Percentiles rank a stretch among this genome's conserved stretches.
Evolutionary conservation across 2,888 invertebrate genomes (phyloP).

Genomic region (Horisme vitalbata): DNA sequence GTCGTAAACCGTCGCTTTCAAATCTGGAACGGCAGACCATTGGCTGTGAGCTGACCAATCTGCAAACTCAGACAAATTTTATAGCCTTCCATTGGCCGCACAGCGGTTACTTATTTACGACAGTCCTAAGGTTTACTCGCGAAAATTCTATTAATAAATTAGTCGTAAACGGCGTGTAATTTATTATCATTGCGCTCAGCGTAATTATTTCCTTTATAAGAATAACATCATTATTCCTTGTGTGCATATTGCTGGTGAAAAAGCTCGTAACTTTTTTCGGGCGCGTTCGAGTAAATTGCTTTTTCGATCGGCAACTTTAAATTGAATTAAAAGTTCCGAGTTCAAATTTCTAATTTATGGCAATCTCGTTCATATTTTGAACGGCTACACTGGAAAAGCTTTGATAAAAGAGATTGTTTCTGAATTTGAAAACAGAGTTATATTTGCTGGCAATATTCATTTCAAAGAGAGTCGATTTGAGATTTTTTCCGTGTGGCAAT

Average conservation of each 20-base stretch:
- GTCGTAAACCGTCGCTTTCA: conserved; percentile 80
- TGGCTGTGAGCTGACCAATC: conserved; percentile 72
- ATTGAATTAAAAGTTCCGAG: conserved; percentile 33
- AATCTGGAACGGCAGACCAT: conserved; percentile 69
- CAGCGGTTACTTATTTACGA: conserved; percentile 77
- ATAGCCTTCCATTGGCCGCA: conserved; percentile 68
- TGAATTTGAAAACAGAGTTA: conserved; percentile 15
- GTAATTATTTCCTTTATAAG: conserved; percentile 80
- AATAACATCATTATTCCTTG: conserved; percentile 65
- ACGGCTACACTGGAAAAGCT: conserved; percentile 12
- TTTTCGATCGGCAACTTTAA: conserved; percentile 35
- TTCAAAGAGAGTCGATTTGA: conserved; percentile 54
- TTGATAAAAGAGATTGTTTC: conserved; percentile 8
- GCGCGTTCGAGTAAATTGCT: conserved; percentile 32
- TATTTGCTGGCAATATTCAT: conserved; percentile 38
- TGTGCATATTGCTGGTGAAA: conserved; percentile 38
- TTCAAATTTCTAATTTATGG: conserved; percentile 33
- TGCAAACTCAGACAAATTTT: conserved; percentile 67
- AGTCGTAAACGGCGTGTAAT: conserved; percentile 75
- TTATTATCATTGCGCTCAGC: conserved; percentile 71
- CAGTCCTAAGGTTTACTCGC: conserved; percentile 76
- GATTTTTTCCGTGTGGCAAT: conserved; percentile 50
- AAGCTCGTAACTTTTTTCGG: conserved; percentile 35
- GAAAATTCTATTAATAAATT: conserved; percentile 82
- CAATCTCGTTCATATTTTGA: conserved; percentile 29